Evolutionary conservation across 2,888 invertebrate genomes (phyloP).

Genomic region (Auanema sp.): DNA sequence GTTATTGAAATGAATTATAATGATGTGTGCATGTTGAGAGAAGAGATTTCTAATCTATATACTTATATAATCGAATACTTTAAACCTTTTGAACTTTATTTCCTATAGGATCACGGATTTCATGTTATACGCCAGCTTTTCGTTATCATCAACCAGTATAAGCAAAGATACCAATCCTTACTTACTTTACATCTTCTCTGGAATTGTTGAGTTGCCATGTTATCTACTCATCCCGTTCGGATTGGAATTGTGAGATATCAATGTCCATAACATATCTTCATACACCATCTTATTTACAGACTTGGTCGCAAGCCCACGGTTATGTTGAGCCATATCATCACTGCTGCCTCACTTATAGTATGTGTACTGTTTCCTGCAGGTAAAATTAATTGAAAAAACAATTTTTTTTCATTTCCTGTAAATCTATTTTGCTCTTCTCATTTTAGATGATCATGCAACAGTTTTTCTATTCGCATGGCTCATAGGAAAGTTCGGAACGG

Average conservation of each 20-base stretch:
- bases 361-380: conserved; percentile 29
- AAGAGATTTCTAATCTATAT: no score
- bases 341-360: conserved; percentile 24
- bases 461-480: conserved; percentile 40
- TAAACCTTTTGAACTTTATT: no score
- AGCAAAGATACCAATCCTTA: conserved; percentile 37
- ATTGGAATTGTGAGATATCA: conserved; percentile 31
- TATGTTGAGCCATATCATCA: conserved; percentile 29
- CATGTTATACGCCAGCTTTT: conserved; percentile 53
- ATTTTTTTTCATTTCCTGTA: background rate
- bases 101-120: conserved; percentile 35
- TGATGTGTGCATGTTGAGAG: no score
- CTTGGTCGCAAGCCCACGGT: conserved; percentile 35
- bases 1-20: no score
- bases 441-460: background rate
- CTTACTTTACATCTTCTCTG: conserved; percentile 46
- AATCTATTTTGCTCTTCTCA: conserved; percentile 2
- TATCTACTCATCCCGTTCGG: conserved; percentile 47
- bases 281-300: background rate
- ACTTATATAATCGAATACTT: no score
- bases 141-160: conserved; percentile 43
- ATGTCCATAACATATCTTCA: conserved; percentile 8
- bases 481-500: conserved; percentile 51
- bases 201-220: conserved; percentile 51
- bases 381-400: conserved; percentile 8